phyloP scores from a whole-genome alignment of 2,797 vertebrate genomes.

The Bryconaethiops microstoma region DNA sequence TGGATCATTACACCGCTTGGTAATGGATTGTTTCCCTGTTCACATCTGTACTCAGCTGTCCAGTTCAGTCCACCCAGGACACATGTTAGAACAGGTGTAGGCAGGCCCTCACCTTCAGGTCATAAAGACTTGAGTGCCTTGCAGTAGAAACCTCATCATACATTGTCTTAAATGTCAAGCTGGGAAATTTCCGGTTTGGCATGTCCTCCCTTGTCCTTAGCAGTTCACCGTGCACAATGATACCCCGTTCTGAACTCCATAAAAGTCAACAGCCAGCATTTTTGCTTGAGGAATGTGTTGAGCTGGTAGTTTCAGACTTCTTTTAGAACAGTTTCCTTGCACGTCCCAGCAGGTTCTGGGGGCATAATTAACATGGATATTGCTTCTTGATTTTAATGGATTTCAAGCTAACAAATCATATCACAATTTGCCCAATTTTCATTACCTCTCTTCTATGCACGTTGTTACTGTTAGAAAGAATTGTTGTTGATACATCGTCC shows the following conservation, averaged over 20 bases:
- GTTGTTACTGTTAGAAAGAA: too few relatives aligned
- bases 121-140: too few relatives aligned
- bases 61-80: too few relatives aligned
- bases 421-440: too few relatives aligned
- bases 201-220: background rate
- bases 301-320: background rate
- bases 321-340: background rate
- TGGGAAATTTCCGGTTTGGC: background rate
- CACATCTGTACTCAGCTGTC: too few relatives aligned
- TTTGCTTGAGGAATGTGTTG: constrained; percentile 2
- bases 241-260: background rate
- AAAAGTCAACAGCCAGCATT: background rate
- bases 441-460: too few relatives aligned
- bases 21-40: too few relatives aligned
- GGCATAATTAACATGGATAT: background rate
- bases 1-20: too few relatives aligned
- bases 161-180: background rate
- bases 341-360: background rate
- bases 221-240: background rate
- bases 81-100: too few relatives aligned
- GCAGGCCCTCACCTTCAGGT: background rate
- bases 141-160: background rate
- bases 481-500: too few relatives aligned
- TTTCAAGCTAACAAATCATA: constrained; percentile 4
- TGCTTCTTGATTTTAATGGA: background rate